phyloP scores from a whole-genome alignment of 1,140 invertebrate genomes.

The Magallana gigas region DNA sequence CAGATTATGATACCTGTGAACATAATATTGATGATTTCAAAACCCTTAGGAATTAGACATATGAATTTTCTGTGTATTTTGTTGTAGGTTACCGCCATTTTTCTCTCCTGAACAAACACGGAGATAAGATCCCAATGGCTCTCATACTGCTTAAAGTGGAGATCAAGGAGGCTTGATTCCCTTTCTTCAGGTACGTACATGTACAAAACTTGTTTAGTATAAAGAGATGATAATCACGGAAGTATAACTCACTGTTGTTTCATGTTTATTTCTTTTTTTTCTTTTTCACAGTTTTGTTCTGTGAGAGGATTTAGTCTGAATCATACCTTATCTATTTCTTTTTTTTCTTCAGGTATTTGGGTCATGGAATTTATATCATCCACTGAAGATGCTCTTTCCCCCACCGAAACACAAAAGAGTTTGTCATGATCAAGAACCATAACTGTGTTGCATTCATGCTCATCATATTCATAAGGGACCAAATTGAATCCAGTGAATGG shows the following conservation, averaged over 20 bases:
- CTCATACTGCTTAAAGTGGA: slow-evolving; percentile 68
- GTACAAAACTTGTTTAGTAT: background rate
- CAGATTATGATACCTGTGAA: too few relatives aligned
- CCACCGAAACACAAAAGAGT: too few relatives aligned
- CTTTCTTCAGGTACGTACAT: background rate
- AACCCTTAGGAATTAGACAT: too few relatives aligned
- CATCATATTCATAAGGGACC: background rate
- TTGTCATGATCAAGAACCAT: background rate
- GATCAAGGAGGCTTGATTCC: slow-evolving; percentile 48
- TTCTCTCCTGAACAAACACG: slow-evolving; percentile 67
- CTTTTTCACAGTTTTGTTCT: background rate
- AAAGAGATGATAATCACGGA: background rate
- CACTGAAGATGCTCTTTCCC: too few relatives aligned
- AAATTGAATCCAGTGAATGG: background rate
- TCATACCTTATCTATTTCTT: background rate
- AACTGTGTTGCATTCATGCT: background rate
- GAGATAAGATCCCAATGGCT: slow-evolving; percentile 64
- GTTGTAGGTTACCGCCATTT: slow-evolving; percentile 72
- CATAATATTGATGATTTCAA: too few relatives aligned
- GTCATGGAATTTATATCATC: too few relatives aligned
- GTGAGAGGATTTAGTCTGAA: background rate
- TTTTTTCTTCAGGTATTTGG: background rate
- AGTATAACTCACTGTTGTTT: background rate
- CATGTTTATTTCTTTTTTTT: background rate
- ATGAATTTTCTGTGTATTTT: background rate